Conservation (phyloP, 2,113 vertebrate species). For the Emydocephalus ijimae region DNA sequence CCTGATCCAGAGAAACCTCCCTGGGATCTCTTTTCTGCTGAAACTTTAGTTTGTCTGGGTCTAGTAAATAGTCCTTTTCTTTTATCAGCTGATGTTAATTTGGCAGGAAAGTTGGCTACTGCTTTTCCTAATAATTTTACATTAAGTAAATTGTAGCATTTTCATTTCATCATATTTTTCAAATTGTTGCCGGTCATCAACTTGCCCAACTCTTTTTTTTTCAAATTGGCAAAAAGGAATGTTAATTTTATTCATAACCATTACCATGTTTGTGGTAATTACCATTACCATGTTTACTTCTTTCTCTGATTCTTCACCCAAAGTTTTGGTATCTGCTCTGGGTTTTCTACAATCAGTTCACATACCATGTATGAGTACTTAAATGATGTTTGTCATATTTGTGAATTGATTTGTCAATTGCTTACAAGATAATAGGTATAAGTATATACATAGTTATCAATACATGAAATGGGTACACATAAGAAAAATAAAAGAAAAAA, state of each 20-base stretch:
- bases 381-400: neutral
- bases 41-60: neutral
- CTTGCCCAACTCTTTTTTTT: neutral
- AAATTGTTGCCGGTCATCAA: neutral
- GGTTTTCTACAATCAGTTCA: neutral
- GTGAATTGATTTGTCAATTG: too few relatives aligned
- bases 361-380: neutral
- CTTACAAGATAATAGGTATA: too few relatives aligned
- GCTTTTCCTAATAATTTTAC: neutral
- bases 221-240: neutral
- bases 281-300: neutral
- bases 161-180: neutral
- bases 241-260: neutral
- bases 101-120: neutral
- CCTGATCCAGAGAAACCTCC: neutral
- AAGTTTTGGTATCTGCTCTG: neutral
- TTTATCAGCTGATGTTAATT: neutral
- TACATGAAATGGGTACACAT: too few relatives aligned
- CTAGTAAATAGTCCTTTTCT: neutral
- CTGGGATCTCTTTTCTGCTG: neutral
- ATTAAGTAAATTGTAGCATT: neutral
- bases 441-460: too few relatives aligned
- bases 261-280: neutral
- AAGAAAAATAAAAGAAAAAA: too few relatives aligned
- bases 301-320: neutral